Evolutionary conservation across 1,140 invertebrate genomes (phyloP).

Genomic region (Pachypsylla venusta): DNA sequence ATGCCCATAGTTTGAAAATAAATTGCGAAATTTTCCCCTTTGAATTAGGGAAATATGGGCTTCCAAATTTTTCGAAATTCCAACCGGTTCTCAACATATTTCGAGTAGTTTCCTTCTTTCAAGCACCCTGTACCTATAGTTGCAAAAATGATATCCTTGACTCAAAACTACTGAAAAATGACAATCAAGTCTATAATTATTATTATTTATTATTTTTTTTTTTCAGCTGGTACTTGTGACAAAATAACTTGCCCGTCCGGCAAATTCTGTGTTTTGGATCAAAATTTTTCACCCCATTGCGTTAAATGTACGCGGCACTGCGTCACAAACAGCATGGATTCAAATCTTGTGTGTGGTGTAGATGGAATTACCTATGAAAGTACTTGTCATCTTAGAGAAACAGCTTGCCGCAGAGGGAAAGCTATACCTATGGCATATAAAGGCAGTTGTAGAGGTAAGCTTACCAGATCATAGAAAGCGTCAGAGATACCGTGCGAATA

Average conservation of each 20-base stretch:
- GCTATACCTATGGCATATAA: constrained; percentile 72
- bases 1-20: no score
- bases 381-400: constrained; percentile 65
- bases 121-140: no score
- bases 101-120: no score
- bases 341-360: constrained; percentile 62
- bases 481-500: background rate
- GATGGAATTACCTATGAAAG: constrained; percentile 76
- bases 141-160: no score
- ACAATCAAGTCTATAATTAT: no score
- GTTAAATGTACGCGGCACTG: constrained; percentile 58
- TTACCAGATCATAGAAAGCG: background rate
- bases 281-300: constrained; percentile 68
- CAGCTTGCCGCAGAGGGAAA: constrained; percentile 61
- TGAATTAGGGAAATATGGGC: no score
- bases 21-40: no score
- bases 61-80: no score
- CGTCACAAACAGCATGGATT: constrained; percentile 31
- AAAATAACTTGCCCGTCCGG: constrained; percentile 62
- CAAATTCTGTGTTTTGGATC: constrained; percentile 69
- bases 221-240: constrained; percentile 50
- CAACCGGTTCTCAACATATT: no score
- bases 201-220: no score
- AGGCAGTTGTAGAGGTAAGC: constrained; percentile 66
- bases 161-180: no score